Base-by-base conservation (phyloP, 2,113 vertebrate species). In the Archocentrus centrarchus region DNA sequence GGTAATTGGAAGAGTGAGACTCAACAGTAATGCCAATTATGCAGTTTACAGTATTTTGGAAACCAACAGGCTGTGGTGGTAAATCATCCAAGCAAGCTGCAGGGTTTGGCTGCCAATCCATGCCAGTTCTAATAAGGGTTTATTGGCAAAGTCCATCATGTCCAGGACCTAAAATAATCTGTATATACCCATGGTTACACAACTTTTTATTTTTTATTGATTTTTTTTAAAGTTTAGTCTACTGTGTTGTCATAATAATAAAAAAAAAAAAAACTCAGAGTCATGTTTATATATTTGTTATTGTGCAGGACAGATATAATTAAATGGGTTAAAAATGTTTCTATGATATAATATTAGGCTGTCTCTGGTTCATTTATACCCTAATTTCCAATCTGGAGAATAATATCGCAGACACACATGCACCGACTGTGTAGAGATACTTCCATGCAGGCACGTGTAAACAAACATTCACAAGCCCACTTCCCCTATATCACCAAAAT, bases 111-210 rank as follows among this genome's bases (percentile, higher is more conserved):
- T 82, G 76, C 76, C 77, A 63, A 39, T 79, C 39, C 2, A 35
- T 85, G 79, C 63, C 81, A 50, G 37, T 35, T 85, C 44, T 66
- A 88, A 88, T 88, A 83, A 84, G 30, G 44, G 20, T 75, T 81
- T 79, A 87, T 83, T 85, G 80, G 75, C 58, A 79, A 20, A 63
- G 50, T 81, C 68, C 75, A 89, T 86, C 83, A 88, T 84, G 81
- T 41, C 11, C 35, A 89, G 84, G 78, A 81, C 79, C 76, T 75
- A 64, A 89, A 90, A 85, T 86, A 81, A 92, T 92, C 86, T 82
- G 86, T 77, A 70, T 73, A 88, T 60, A 85, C 62, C 47, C 85
- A 88, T 75, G 62, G 84, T 92, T 88, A 84, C 66, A 77, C 79
- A 37, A 81, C 37, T 39, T 39, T 8, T 10, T 3, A 10, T 39